Evolutionary conservation across 2,113 vertebrate genomes (phyloP), one percentile per base, ranked within the genome.

Genomic region (Tor tambroides): DNA sequence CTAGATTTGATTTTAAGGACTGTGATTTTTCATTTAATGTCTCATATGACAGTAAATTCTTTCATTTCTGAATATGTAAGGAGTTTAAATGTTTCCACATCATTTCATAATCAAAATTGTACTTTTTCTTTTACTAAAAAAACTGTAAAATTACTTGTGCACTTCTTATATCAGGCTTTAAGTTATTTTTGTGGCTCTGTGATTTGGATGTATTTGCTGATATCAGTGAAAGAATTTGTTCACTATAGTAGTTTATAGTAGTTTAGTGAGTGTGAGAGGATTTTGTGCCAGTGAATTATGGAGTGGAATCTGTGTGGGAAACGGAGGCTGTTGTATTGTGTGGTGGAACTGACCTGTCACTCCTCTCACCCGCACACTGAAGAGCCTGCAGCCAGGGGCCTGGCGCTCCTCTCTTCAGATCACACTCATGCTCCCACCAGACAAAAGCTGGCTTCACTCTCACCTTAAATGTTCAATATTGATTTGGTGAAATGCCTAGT

Each of bases 391-490:
- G 86, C 23, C 61, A n/a, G 80, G 85, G 63, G 65, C 63, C 77
- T 32, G 2, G 11, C 43, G 59, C 83, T 59, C 51, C 61, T 85
- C 83, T 54, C 41, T 4, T 77, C 43, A 83, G 72, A 79, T 65
- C n/a, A 38, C 83, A 65, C 63, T 79, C 28, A 78, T 38, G 91
- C 69, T 61, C 86, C 84, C 80, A 79, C 84, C 84, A 90, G 56
- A 91, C 85, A 75, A 63, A 74, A 65, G 28, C n/a, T 38, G 76
- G 56, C 83, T 32, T 71, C 46, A 80, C 30, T 59, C 17, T 79
- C 10, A 4, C 28, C 23, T 35, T 23, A 14, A 59, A 35, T 79
- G 7, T 49, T 19, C 5, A 49, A 46, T 35, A 59, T 26, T 32
- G 0, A 32, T 61, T 56, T 38, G 32, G 17, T 61, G 11, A 61